Conservation (phyloP, 2,888 invertebrate genomes). For the Julus scandinavius region DNA sequence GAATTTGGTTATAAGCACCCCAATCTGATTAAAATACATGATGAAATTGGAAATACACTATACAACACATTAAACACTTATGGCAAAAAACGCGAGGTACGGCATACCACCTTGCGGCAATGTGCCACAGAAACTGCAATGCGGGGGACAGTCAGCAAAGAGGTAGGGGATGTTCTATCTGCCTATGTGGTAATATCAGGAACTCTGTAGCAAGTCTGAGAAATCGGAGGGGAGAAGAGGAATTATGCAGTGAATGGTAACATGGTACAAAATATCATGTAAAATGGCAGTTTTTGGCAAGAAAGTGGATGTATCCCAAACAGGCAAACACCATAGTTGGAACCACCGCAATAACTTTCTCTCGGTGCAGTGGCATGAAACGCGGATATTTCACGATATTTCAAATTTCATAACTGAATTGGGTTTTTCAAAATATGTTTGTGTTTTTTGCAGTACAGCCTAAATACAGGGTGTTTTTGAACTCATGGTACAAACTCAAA, state of each 20-base stretch:
- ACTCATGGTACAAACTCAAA: no score
- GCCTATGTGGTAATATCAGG: not conserved
- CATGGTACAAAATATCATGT: not conserved
- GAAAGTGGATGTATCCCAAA: not conserved
- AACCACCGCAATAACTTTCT: not conserved
- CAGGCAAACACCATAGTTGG: not conserved
- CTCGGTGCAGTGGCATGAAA: not conserved
- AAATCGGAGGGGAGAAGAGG: not conserved
- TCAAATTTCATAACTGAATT: not conserved
- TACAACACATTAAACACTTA: not conserved
- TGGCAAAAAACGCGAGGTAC: not conserved
- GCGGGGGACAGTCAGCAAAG: not conserved
- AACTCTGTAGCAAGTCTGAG: slow-evolving; percentile 1
- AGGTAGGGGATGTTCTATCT: not conserved
- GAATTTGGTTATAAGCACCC: not conserved
- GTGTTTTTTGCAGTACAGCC: no score
- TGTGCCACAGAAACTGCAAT: not conserved
- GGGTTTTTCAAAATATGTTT: not conserved
- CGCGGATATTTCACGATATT: no score
- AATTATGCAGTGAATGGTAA: not conserved
- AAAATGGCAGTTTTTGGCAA: slow-evolving; percentile 33
- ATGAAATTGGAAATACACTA: not conserved
- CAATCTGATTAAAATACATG: not conserved
- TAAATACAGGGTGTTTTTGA: no score
- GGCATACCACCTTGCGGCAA: not conserved